Evolutionary conservation across 1,140 invertebrate genomes (phyloP).

Genomic region (Trichonephila clavipes): DNA sequence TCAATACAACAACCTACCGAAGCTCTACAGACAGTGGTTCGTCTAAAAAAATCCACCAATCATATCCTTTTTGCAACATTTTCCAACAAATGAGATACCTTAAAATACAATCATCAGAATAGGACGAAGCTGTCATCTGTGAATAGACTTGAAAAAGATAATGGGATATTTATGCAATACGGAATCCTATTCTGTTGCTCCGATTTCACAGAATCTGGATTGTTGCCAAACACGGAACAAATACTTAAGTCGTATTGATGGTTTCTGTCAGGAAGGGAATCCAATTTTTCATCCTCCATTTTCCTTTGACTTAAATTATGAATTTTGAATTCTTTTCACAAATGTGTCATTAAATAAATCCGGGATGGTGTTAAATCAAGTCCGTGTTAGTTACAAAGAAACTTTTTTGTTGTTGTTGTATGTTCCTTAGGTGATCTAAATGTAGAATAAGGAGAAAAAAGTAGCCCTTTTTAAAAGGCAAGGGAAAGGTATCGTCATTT

Average conservation of each 20-base stretch:
- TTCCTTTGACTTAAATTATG: not conserved
- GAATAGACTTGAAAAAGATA: not conserved
- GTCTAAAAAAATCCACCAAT: not conserved
- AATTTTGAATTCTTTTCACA: not conserved
- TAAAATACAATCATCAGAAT: not conserved
- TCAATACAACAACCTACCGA: not conserved
- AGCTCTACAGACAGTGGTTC: not conserved
- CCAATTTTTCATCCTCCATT: conserved; percentile 2
- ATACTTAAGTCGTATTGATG: not conserved
- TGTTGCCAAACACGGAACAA: conserved; percentile 2
- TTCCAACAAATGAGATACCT: not conserved
- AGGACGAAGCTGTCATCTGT: not conserved
- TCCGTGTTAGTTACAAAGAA: not conserved
- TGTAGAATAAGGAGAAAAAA: too few relatives aligned
- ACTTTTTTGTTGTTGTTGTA: not conserved
- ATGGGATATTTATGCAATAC: conserved; percentile 18
- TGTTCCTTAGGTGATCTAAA: too few relatives aligned
- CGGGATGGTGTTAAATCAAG: not conserved
- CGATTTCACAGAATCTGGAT: not conserved
- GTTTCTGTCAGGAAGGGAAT: not conserved
- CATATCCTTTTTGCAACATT: not conserved
- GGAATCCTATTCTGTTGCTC: not conserved
- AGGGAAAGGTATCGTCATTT: too few relatives aligned
- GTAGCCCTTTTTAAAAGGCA: too few relatives aligned
- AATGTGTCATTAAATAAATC: not conserved